Base-by-base conservation (phyloP, 1,140 invertebrate genomes). In the Lordiphosa mommai region DNA sequence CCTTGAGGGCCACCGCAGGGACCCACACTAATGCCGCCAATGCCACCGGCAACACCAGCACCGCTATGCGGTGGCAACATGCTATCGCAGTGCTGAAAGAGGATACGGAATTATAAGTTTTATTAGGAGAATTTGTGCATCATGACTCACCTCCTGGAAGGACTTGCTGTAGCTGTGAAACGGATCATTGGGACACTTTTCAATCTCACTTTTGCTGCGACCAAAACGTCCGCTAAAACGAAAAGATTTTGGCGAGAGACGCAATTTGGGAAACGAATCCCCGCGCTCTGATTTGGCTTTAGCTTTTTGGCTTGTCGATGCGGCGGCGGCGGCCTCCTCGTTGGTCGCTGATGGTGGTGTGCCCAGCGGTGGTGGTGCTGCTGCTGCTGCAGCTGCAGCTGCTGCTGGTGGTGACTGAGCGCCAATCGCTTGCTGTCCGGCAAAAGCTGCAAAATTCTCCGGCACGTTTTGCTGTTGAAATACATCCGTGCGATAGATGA, bases 161-260 rank as follows among this genome's bases (percentile, higher is more conserved):
- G 87, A 88, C 55, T 88, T 88, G 69, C 87, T 88, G 47, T 88
- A 88, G 61, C 63, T 86, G 33, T 84, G 72, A 53, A 88, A 88
- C 1, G 84, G 60, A 63, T 88, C 87, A 10, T 61, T 87, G 8
- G 87, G 76, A 14, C 84, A 84, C 23, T 84, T 86, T 6, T 88
- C 87, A 14, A 86, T 66, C 47, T 88, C 87, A 44, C 87, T 88
- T 61, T 88, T 88, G 64, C 87, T 88, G 47, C 87, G 79, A 0
- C 87, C 87, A 32, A 88, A 88, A 29, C 87, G 80, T 4, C 87
- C 73, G 61, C 87, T 88, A 57, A 88, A 88, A n/a, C 87, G 56
- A 40, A 88, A 88, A 2, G 87, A 76, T 29, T 88, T 88, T 0
- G 87, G 87, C 4, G 87, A 88, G 1, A 88, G 44, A 0, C 87